Conservation (phyloP, 2,113 vertebrate genomes). For the Vulpes ferrilata region DNA sequence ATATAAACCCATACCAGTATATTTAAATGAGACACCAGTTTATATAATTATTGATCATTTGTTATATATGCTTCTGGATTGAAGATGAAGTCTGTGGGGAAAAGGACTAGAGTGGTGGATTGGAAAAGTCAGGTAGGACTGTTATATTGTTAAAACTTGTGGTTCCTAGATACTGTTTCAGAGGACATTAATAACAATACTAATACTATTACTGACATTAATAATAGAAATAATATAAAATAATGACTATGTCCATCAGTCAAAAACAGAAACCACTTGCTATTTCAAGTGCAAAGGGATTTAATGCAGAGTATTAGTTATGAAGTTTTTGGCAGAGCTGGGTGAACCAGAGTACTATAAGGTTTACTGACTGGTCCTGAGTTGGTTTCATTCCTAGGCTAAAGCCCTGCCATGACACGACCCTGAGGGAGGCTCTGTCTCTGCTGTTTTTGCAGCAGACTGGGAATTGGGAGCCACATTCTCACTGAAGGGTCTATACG, state of each 20-base stretch:
- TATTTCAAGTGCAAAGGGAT: neutral
- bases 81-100: neutral
- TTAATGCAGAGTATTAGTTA: neutral
- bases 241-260: neutral
- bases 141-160: neutral
- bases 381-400: neutral
- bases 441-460: neutral
- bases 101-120: neutral
- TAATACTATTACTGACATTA: neutral
- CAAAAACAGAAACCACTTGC: neutral
- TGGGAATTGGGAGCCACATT: no score
- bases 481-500: rapidly evolving
- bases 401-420: no score
- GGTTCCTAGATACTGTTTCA: slow-evolving; percentile 9
- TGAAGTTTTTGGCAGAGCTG: neutral
- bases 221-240: neutral
- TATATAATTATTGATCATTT: slow-evolving; percentile 36
- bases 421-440: neutral
- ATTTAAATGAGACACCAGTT: slow-evolving; percentile 49
- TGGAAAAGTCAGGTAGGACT: neutral
- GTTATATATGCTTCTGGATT: neutral
- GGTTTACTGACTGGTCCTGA: neutral
- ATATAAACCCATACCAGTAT: slow-evolving; percentile 12
- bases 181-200: neutral
- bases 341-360: neutral